Evolutionary conservation across 2,113 vertebrate genomes (phyloP).

Genomic region (Daphoenositta chrysoptera): DNA sequence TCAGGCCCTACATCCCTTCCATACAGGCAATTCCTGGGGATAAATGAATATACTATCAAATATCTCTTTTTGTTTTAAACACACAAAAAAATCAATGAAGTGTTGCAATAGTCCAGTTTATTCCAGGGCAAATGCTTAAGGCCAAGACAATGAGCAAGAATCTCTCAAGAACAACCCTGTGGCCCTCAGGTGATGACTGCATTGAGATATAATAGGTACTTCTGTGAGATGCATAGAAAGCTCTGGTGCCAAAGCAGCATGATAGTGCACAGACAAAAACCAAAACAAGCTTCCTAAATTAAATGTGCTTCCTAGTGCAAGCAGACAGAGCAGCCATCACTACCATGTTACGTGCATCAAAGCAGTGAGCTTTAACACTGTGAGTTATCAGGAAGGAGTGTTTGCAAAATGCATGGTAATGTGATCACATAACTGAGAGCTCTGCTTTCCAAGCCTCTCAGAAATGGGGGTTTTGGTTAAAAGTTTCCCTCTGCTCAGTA

Average conservation of each 20-base stretch:
- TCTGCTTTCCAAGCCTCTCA: background rate
- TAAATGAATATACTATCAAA: background rate
- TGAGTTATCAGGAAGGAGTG: background rate
- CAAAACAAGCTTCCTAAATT: background rate
- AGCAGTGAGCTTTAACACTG: background rate
- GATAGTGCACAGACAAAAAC: fast-evolving
- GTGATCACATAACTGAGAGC: background rate
- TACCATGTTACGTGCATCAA: background rate
- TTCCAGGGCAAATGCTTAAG: background rate
- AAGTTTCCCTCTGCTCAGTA: background rate
- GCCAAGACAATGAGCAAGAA: background rate
- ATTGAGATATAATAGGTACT: background rate
- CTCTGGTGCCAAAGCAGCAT: background rate
- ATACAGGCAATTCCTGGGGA: background rate
- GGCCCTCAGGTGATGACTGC: background rate
- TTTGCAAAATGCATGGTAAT: background rate
- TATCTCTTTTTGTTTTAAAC: background rate
- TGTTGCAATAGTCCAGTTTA: background rate
- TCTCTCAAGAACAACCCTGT: background rate
- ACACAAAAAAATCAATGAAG: background rate
- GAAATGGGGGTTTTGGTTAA: background rate
- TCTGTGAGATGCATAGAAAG: background rate
- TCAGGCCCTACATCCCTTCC: background rate
- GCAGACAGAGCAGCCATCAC: background rate
- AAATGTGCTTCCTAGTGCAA: background rate